Evolutionary conservation across 1,140 invertebrate genomes (phyloP), one percentile per base, ranked within the genome.

Genomic region (Holotrichia oblita): DNA sequence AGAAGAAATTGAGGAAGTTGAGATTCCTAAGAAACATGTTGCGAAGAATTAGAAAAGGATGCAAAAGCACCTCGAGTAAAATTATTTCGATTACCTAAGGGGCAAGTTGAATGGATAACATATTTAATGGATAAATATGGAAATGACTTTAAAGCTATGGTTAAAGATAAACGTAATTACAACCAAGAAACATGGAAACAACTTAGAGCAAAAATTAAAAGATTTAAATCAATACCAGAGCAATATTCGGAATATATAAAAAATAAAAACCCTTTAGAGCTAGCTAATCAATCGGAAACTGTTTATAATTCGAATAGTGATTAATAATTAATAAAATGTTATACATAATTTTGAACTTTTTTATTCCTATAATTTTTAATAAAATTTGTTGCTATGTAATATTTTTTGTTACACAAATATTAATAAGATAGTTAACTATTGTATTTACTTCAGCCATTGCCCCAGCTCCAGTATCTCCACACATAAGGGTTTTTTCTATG

Each of bases 391-490:
- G n/a, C n/a, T n/a, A n/a, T n/a, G n/a, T n/a, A 42, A 55, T 2
- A 0, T 55, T n/a, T 74, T 77, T 64, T 75, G 44, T 74, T 34
- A 34, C 27, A 64, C 40, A 41, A 77, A 64, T 41, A 40, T 75
- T 78, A 48, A 64, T 20, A 48, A 85, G 34, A 82, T 78, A 81
- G 72, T 83, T 78, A 55, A 94, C 92, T 82, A 98, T 97, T 61
- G 93, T 94, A 44, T 90, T 87, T 22, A 97, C 91, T 87, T 97
- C 94, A 4, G 97, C 97, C 98, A 99, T 99, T 14, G 95, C 98
- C 2, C 98, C 98, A 72, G 94, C 89, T 22, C 98, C 98, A 40
- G 89, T 94, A 85, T 99, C 98, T 8, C 98, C 97, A 89, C 98
- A 99, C 87, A 98, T 96, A 0, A 99, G 87, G 20, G 90, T 94